A percentile compares a stretch with the other conserved stretches of the same genome.
These are phyloP conservation scores for Eurystomus gularis DNA, from an alignment of 2,113 vertebrate genomes.

Conservation along the genomic window DNA sequence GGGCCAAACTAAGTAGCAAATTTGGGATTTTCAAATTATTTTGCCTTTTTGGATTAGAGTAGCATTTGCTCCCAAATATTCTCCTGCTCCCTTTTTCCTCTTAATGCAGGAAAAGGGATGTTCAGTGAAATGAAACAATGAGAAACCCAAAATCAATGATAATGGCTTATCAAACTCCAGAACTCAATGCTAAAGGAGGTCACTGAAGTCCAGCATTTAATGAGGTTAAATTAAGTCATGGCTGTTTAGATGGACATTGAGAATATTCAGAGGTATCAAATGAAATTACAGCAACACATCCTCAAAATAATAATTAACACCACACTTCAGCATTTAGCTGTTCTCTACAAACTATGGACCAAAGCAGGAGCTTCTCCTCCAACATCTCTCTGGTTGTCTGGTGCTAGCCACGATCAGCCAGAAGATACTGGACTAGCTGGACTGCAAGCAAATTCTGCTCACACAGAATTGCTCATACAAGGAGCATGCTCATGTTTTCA, in stretches of 20 bases:
- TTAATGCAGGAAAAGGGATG: neutral
- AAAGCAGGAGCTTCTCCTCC: neutral
- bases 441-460: neutral
- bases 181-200: neutral
- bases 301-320: neutral
- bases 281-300: neutral
- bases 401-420: neutral
- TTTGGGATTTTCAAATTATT: neutral
- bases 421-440: neutral
- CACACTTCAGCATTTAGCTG: neutral
- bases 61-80: neutral
- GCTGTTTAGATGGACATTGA: neutral
- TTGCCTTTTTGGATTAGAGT: neutral
- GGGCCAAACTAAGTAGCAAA: neutral
- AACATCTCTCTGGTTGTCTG: neutral
- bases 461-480: neutral
- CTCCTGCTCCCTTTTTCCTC: neutral
- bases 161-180: neutral
- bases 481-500: neutral
- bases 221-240: neutral
- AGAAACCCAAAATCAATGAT: neutral
- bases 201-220: neutral
- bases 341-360: neutral
- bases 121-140: neutral
- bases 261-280: neutral